Percentiles rank a stretch among this genome's conserved stretches.
Conservation (phyloP, 2,797 vertebrate genomes). For the Oophaga sylvatica region DNA sequence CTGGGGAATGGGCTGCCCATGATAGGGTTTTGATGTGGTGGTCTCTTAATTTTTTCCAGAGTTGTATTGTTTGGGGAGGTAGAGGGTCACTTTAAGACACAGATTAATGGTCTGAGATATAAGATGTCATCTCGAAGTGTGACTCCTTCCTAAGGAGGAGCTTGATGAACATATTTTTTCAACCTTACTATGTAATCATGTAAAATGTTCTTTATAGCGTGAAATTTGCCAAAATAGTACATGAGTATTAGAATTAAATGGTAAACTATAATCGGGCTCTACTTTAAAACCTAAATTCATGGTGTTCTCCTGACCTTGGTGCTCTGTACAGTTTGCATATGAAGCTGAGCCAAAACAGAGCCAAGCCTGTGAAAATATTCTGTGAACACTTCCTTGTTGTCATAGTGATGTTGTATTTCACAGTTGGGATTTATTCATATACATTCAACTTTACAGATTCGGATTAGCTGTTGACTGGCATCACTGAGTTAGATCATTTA, state of each 20-base stretch:
- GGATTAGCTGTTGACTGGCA: conserved; percentile 46
- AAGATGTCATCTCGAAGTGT: too few relatives aligned
- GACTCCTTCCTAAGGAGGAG: not conserved
- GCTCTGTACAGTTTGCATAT: conserved; percentile 42
- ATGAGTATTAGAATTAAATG: not conserved
- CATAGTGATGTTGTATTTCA: conserved; percentile 57
- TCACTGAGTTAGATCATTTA: conserved; percentile 46
- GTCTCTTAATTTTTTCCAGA: too few relatives aligned
- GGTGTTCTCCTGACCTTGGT: conserved; percentile 32
- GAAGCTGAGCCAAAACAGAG: conserved; percentile 47
- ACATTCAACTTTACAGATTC: conserved; percentile 50
- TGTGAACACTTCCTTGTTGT: conserved; percentile 56
- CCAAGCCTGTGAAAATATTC: conserved; percentile 60
- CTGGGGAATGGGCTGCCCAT: too few relatives aligned
- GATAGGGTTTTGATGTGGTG: too few relatives aligned
- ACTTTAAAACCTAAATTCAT: not conserved
- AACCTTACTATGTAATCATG: not conserved
- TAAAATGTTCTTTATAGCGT: not conserved
- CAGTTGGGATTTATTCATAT: conserved; percentile 51
- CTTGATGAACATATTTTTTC: not conserved
- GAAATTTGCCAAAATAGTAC: not conserved
- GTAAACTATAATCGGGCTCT: not conserved
- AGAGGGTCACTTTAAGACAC: too few relatives aligned
- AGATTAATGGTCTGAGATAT: too few relatives aligned
- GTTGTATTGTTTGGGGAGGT: too few relatives aligned